Conservation (phyloP, 2,113 vertebrate genomes). For the Athene noctua region DNA sequence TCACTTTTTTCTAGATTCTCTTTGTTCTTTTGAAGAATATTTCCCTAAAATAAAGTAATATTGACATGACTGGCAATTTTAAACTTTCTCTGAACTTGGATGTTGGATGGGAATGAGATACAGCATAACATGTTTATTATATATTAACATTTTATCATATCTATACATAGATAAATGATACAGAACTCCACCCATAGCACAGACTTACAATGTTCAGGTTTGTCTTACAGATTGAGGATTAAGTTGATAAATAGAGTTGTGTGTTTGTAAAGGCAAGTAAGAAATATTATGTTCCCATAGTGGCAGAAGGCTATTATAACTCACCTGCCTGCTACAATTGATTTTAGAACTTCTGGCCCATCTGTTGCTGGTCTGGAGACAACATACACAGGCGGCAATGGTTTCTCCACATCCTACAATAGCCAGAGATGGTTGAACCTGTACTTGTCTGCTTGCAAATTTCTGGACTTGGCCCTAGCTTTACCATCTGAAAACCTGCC, state of each 20-base stretch:
- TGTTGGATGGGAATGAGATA: neutral
- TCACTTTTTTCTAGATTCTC: neutral
- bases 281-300: neutral
- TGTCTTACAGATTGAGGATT: neutral
- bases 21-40: neutral
- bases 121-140: neutral
- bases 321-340: neutral
- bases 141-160: neutral
- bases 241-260: neutral
- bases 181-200: neutral
- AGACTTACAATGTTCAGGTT: neutral
- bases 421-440: conserved; percentile 98
- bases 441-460: conserved; percentile 98
- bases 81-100: neutral
- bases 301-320: neutral
- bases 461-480: conserved; percentile 94
- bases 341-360: conserved; percentile 88
- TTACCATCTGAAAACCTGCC: conserved; percentile 96
- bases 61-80: neutral
- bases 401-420: conserved; percentile 98
- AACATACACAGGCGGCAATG: conserved; percentile 95
- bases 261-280: neutral
- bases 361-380: conserved; percentile 95
- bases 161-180: no score
- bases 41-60: neutral